Evolutionary conservation across 2,113 vertebrate species (phyloP).

Genomic region (Xyrauchen texanus): DNA sequence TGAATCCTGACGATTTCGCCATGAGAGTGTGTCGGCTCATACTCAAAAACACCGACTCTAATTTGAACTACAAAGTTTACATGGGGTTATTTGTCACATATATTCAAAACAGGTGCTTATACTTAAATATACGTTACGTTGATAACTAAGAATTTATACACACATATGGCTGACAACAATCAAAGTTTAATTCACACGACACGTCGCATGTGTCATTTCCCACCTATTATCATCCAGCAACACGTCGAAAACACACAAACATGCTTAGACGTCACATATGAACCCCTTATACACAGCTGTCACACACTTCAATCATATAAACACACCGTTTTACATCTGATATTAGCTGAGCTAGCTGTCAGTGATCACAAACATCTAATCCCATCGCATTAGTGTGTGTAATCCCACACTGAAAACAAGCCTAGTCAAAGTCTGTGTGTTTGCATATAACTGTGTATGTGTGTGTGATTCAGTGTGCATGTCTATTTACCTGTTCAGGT

Average conservation of each 20-base stretch:
- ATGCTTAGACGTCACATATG: background rate
- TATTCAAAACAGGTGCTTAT: background rate
- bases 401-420: background rate
- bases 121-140: no score
- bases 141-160: background rate
- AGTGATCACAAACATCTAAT: conserved; percentile 19
- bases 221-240: background rate
- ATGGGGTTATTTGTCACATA: background rate
- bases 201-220: background rate
- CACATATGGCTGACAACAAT: background rate
- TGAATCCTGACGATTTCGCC: no score
- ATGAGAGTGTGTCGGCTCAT: background rate
- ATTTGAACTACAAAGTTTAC: background rate
- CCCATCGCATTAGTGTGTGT: background rate
- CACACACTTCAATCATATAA: background rate
- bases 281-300: background rate
- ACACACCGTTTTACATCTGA: background rate
- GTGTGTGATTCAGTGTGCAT: background rate
- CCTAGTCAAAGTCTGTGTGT: background rate
- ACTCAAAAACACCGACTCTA: background rate
- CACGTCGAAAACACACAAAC: background rate
- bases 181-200: conserved; percentile 10
- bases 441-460: background rate
- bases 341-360: conserved; percentile 27
- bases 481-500: conserved; percentile 40